Evolutionary conservation across 2,888 invertebrate species (phyloP).

Genomic region (Torymus tubicola): DNA sequence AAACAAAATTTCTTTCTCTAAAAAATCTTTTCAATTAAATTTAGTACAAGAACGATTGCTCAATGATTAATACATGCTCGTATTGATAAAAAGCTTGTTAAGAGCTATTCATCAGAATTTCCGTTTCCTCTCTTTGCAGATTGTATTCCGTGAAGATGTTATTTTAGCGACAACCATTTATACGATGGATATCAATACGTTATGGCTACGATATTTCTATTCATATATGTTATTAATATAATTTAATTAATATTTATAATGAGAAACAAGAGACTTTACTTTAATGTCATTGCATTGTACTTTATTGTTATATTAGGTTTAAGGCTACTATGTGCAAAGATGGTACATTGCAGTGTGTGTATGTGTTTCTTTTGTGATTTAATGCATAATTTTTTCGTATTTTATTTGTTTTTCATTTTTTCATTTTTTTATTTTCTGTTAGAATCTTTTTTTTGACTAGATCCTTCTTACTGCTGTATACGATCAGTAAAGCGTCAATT

Average conservation of each 20-base stretch:
- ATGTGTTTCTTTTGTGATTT: constrained; percentile 22
- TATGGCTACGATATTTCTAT: background rate
- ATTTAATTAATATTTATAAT: constrained; percentile 7
- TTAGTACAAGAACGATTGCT: background rate
- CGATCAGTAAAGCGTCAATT: constrained; percentile 16
- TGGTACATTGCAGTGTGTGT: constrained; percentile 47
- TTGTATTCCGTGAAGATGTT: too few relatives aligned
- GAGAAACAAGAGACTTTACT: background rate
- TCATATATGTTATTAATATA: too few relatives aligned
- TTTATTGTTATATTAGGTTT: constrained; percentile 44
- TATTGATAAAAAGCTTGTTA: too few relatives aligned
- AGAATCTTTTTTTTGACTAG: constrained; percentile 46
- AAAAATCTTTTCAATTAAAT: too few relatives aligned
- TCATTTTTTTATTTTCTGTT: constrained; percentile 11
- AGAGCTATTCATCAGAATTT: too few relatives aligned
- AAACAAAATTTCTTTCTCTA: too few relatives aligned
- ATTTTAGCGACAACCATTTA: too few relatives aligned
- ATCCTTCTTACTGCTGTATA: constrained; percentile 25
- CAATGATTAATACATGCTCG: too few relatives aligned
- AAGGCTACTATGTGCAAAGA: constrained; percentile 56
- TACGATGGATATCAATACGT: too few relatives aligned
- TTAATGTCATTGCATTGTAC: constrained; percentile 46
- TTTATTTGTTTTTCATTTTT: background rate
- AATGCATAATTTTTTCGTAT: constrained; percentile 8
- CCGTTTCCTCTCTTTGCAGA: too few relatives aligned